Evolutionary conservation across 1,140 invertebrate species (phyloP).

Genomic region (Temnothorax curvispinosus): DNA sequence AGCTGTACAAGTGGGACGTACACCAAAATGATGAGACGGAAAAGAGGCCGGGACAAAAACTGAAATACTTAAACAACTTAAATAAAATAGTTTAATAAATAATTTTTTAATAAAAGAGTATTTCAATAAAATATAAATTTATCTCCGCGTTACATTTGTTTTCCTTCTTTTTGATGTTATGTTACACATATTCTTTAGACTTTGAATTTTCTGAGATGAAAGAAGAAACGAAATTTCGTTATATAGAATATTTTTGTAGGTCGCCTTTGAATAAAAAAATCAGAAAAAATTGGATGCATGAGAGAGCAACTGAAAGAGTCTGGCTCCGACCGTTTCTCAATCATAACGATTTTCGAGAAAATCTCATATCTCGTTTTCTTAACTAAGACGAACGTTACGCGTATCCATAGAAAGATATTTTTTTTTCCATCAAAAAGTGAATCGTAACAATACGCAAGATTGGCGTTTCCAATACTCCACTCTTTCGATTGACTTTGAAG

Average conservation of each 20-base stretch:
- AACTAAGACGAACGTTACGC: conserved; percentile 38
- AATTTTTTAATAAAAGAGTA: neutral
- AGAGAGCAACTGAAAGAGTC: neutral
- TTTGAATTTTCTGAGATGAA: conserved; percentile 1
- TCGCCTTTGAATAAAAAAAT: neutral
- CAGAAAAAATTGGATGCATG: neutral
- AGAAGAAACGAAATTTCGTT: conserved; percentile 4
- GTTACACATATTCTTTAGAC: neutral
- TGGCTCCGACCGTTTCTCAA: neutral
- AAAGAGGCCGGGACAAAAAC: neutral
- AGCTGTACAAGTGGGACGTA: neutral
- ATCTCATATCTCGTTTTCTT: conserved; percentile 47
- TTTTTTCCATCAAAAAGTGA: conserved; percentile 26
- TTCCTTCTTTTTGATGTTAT: neutral
- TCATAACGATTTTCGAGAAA: neutral
- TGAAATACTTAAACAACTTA: neutral
- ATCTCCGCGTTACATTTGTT: neutral
- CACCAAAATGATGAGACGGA: neutral
- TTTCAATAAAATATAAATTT: neutral
- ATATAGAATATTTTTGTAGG: neutral
- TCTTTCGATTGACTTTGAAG: conserved; percentile 63
- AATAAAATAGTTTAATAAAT: neutral
- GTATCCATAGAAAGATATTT: neutral
- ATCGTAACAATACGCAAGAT: conserved; percentile 24
- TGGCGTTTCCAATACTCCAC: conserved; percentile 56